Evolutionary conservation across 2,797 vertebrate genomes (phyloP).

Genomic region (Melanotaenia parkinsoni): DNA sequence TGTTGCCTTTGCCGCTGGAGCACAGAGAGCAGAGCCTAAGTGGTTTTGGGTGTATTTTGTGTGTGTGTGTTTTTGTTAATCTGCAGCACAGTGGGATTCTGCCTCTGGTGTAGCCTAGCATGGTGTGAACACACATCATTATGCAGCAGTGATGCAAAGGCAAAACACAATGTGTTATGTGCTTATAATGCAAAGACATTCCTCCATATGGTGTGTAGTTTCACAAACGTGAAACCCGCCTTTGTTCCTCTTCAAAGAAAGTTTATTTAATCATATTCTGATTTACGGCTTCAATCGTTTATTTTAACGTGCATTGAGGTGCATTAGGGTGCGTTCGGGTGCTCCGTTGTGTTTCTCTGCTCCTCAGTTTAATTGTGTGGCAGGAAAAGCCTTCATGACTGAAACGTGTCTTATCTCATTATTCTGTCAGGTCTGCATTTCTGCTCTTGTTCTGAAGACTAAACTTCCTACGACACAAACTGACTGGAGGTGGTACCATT

Average conservation of each 20-base stretch:
- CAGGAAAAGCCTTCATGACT: neutral
- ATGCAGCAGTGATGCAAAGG: conserved; percentile 73
- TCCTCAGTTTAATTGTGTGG: conserved; percentile 6
- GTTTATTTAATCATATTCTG: conserved; percentile 65
- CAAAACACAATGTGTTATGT: conserved; percentile 71
- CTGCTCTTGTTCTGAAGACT: too few species aligned
- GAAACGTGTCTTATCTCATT: too few species aligned
- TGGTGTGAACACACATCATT: conserved; percentile 80
- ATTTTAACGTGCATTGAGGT: conserved; percentile 33
- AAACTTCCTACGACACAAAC: too few species aligned
- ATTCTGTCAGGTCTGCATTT: too few species aligned
- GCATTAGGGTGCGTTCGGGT: neutral
- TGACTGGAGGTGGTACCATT: too few species aligned
- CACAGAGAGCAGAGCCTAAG: conserved; percentile 78
- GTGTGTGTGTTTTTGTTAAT: conserved; percentile 76
- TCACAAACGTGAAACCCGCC: conserved; percentile 40
- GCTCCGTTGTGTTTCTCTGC: neutral
- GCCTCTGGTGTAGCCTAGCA: conserved; percentile 76
- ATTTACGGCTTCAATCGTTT: conserved; percentile 49
- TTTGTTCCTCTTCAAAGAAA: conserved; percentile 72
- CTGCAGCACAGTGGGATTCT: conserved; percentile 78
- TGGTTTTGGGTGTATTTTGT: conserved; percentile 74
- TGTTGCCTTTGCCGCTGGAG: conserved; percentile 78
- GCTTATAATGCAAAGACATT: conserved; percentile 72
- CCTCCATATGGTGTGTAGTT: conserved; percentile 66